Percentiles rank a stretch among this genome's conserved stretches.
These are phyloP conservation scores for Dendroctonus valens DNA, from an alignment of 1,140 invertebrate species.

Conservation along the genomic window DNA sequence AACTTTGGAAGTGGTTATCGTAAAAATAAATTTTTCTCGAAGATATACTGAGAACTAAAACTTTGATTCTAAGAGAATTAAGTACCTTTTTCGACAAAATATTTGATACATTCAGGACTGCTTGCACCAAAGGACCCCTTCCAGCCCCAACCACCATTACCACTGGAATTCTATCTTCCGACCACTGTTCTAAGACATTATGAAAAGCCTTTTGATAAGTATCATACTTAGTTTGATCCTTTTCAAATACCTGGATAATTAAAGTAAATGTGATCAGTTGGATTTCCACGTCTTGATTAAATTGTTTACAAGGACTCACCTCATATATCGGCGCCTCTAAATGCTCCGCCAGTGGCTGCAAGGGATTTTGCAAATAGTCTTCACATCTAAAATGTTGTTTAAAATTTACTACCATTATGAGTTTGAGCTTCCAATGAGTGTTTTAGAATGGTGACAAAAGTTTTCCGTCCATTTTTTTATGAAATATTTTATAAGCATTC, in stretches of 20 bases:
- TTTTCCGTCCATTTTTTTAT: no score
- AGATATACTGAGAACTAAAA: not conserved
- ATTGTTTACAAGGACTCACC: constrained; percentile 32
- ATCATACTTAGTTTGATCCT: constrained; percentile 95
- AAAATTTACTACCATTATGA: not conserved
- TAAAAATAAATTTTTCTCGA: not conserved
- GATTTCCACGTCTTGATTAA: not conserved
- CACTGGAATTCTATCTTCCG: constrained; percentile 53
- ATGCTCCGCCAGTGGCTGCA: constrained; percentile 95
- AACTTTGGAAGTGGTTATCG: no score
- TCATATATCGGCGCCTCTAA: constrained; percentile 95
- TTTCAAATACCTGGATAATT: constrained; percentile 78
- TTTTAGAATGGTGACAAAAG: no score
- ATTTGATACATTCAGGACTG: constrained; percentile 76
- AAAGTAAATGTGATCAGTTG: constrained; percentile 3
- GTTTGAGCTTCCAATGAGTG: not conserved
- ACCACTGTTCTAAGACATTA: constrained; percentile 64
- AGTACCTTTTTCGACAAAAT: constrained; percentile 45
- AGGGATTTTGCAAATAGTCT: constrained; percentile 84
- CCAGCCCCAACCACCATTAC: constrained; percentile 95
- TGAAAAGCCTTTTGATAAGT: constrained; percentile 86
- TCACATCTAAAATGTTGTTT: constrained; percentile 70
- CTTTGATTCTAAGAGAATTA: not conserved
- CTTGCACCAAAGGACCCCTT: constrained; percentile 88
- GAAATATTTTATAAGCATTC: no score